phyloP scores from a whole-genome alignment of 1,140 invertebrate species.

The Drosophila pallidifrons region DNA sequence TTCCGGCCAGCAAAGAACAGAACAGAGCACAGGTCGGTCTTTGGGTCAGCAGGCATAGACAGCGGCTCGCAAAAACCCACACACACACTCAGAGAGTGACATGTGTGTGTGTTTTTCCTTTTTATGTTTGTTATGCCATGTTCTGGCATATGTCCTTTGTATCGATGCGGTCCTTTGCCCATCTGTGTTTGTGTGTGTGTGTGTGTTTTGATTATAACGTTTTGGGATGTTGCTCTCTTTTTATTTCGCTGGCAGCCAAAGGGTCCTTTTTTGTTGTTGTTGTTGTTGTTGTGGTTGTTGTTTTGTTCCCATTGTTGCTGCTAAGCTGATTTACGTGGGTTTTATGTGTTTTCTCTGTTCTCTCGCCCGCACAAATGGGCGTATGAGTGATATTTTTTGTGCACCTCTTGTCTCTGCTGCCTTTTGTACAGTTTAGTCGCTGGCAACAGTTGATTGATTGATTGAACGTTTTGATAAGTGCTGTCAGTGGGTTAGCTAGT shows the following conservation, averaged over 20 bases:
- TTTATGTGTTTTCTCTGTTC: conserved; percentile 48
- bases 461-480: conserved; percentile 77
- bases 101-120: conserved; percentile 39
- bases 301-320: conserved; percentile 35
- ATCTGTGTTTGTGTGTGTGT: conserved; percentile 2
- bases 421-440: conserved; percentile 51
- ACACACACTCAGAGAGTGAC: not conserved
- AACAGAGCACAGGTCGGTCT: conserved; percentile 45
- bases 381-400: conserved; percentile 62
- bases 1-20: conserved; percentile 39
- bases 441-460: conserved; percentile 74
- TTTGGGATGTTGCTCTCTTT: conserved; percentile 30
- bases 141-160: conserved; percentile 75
- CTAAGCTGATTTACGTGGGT: conserved; percentile 71
- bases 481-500: conserved; percentile 66
- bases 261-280: conserved; percentile 13
- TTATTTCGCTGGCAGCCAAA: conserved; percentile 18
- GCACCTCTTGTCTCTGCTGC: conserved; percentile 34
- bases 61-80: conserved; percentile 51
- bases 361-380: conserved; percentile 51
- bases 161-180: conserved; percentile 40
- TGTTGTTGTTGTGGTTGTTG: conserved; percentile 16
- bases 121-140: conserved; percentile 63
- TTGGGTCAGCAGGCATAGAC: conserved; percentile 57
- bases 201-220: conserved; percentile 50